These are phyloP conservation scores for Aplochiton taeniatus DNA, from an alignment of 2,797 vertebrate genomes.

Conservation along the genomic window DNA sequence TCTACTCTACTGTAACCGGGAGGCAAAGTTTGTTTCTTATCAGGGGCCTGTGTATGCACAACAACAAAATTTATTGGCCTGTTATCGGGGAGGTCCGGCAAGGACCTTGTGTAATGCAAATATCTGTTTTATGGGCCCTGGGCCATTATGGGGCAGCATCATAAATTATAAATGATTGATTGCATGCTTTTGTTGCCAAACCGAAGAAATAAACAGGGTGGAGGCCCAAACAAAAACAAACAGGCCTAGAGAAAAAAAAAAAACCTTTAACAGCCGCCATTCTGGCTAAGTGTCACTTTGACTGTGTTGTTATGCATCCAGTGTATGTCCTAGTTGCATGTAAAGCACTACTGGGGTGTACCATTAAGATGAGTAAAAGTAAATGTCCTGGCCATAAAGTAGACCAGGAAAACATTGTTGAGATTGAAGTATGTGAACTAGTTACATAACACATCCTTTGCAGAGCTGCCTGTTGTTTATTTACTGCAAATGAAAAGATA, in stretches of 20 bases:
- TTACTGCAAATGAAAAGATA: constrained; percentile 36
- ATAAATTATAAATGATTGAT: constrained; percentile 72
- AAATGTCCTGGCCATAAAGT: constrained; percentile 26
- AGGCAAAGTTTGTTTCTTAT: constrained; percentile 73
- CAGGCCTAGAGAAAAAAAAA: constrained; percentile 32
- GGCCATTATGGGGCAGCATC: constrained; percentile 47
- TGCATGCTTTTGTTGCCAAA: constrained; percentile 61
- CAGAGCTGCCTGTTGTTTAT: constrained; percentile 27
- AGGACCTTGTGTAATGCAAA: constrained; percentile 62
- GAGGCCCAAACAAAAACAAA: constrained; percentile 62
- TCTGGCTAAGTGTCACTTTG: constrained; percentile 52
- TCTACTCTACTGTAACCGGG: constrained; percentile 50
- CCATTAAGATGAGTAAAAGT: constrained; percentile 37
- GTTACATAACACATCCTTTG: constrained; percentile 22
- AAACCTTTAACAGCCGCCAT: constrained; percentile 47
- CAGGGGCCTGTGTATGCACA: constrained; percentile 43
- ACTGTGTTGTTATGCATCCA: constrained; percentile 55
- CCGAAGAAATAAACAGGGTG: constrained; percentile 63
- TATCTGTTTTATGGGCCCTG: constrained; percentile 60
- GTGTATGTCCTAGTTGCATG: constrained; percentile 46
- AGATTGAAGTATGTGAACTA: constrained; percentile 29
- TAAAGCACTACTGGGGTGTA: constrained; percentile 24
- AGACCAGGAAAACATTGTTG: constrained; percentile 29
- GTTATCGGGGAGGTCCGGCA: constrained; percentile 51
- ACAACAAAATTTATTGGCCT: constrained; percentile 54